Evolutionary conservation across 2,797 vertebrate genomes (phyloP).

Genomic region (Morelia viridis): DNA sequence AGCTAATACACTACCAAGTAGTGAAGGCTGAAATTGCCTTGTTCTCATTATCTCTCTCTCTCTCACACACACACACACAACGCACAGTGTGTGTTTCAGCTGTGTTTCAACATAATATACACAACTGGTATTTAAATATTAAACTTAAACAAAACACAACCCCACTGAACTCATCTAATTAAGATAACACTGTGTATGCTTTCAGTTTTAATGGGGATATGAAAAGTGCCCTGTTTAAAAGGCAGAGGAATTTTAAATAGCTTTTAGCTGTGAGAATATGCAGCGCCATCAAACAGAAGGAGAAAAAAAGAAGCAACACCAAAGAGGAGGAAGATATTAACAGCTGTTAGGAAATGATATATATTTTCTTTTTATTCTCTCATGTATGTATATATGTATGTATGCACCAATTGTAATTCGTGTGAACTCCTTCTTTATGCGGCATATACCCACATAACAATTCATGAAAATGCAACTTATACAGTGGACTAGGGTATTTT

Average conservation of each 20-base stretch:
- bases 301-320: background rate
- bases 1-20: background rate
- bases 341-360: background rate
- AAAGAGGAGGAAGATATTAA: background rate
- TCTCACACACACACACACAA: too few relatives aligned
- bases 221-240: too few relatives aligned
- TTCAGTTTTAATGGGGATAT: background rate
- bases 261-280: background rate
- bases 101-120: background rate
- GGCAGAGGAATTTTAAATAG: background rate
- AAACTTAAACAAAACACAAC: too few relatives aligned
- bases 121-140: background rate
- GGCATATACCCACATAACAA: too few relatives aligned
- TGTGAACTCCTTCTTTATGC: too few relatives aligned
- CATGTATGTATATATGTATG: too few relatives aligned
- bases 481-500: too few relatives aligned
- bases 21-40: background rate
- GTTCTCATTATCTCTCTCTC: background rate
- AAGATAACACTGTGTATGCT: background rate
- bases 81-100: background rate
- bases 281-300: background rate
- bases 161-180: background rate
- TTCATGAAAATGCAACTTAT: too few relatives aligned
- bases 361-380: background rate
- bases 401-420: too few relatives aligned